phyloP scores from a whole-genome alignment of 2,113 vertebrate species.

The Oreochromis niloticus region DNA sequence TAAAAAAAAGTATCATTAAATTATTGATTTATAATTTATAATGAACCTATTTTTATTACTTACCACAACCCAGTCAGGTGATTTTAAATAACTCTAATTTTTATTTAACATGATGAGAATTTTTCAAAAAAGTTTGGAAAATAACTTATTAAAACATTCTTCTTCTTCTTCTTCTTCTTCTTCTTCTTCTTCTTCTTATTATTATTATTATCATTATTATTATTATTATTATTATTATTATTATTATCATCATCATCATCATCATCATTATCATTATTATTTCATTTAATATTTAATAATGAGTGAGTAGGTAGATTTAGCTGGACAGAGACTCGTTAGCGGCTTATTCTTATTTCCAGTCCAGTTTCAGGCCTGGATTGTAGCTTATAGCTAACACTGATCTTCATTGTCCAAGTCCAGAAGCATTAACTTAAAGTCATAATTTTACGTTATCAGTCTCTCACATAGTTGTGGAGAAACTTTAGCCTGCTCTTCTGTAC shows the following conservation, averaged over 20 bases:
- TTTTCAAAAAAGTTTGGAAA: background rate
- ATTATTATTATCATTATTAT: too few relatives aligned
- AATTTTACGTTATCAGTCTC: background rate
- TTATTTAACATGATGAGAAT: accelerated
- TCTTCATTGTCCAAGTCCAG: background rate
- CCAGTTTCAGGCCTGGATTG: background rate
- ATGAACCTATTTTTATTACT: background rate
- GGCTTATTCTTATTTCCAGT: background rate
- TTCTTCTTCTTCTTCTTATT: background rate
- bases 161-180: too few relatives aligned
- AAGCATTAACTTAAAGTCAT: background rate
- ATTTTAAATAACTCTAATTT: accelerated
- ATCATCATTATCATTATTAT: background rate
- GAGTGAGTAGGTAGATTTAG: background rate
- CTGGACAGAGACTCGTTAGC: background rate
- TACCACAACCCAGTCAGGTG: background rate
- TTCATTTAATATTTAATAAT: background rate
- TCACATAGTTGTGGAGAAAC: accelerated
- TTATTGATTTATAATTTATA: background rate
- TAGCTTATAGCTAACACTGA: background rate
- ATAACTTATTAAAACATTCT: background rate
- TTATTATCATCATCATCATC: too few relatives aligned
- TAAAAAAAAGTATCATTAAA: background rate
- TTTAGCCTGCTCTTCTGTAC: background rate
- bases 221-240: too few relatives aligned